Conservation (phyloP, 2,888 invertebrate species). For the Mythimna ferrago region DNA sequence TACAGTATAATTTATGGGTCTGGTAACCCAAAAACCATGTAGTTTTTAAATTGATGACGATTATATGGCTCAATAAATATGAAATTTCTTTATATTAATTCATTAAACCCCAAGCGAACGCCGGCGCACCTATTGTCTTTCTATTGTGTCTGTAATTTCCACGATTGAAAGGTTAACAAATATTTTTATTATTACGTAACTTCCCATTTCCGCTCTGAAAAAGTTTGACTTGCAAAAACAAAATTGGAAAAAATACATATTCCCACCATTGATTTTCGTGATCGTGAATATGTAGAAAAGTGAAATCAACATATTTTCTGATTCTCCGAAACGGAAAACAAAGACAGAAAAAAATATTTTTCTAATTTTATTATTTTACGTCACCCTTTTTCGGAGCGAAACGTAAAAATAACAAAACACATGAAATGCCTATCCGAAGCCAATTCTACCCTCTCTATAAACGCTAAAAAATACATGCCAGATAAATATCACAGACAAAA, state of each 20-base stretch:
- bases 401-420: slow-evolving; percentile 32
- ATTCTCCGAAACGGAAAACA: slow-evolving; percentile 13
- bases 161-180: no score
- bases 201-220: background rate
- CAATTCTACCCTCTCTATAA: slow-evolving; percentile 42
- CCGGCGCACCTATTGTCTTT: no score
- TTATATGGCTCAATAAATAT: background rate
- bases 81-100: background rate
- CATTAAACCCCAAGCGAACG: no score
- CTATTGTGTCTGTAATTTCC: no score
- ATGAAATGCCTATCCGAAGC: slow-evolving; percentile 32
- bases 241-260: background rate
- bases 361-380: slow-evolving; percentile 14
- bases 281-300: background rate
- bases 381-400: slow-evolving; percentile 22
- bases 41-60: no score
- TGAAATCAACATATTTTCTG: background rate
- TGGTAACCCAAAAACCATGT: background rate
- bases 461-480: slow-evolving; percentile 53
- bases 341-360: background rate
- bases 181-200: background rate
- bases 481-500: slow-evolving; percentile 62
- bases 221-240: background rate
- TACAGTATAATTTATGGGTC: background rate
- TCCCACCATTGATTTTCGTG: background rate